phyloP scores from a whole-genome alignment of 2,888 invertebrate genomes.

The Melanchra persicariae region DNA sequence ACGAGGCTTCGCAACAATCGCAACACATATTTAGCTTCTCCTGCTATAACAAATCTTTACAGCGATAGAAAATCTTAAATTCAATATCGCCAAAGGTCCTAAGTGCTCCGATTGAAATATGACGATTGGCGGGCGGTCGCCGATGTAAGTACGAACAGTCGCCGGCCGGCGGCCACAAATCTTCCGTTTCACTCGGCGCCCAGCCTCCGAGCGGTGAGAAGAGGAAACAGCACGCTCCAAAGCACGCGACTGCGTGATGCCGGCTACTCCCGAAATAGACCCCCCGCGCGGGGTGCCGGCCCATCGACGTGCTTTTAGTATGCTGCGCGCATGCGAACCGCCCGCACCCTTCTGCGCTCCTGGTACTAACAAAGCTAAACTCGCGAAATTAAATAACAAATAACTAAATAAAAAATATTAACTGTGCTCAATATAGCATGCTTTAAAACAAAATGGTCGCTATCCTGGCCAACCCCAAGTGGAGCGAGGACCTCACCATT shows the following conservation, averaged over 20 bases:
- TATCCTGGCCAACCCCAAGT: conserved; percentile 88
- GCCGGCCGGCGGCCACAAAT: conserved; percentile 85
- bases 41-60: conserved; percentile 19
- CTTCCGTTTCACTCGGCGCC: conserved; percentile 90
- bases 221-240: conserved; percentile 90
- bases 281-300: conserved; percentile 85
- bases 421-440: conserved; percentile 76
- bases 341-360: conserved; percentile 89
- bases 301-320: conserved; percentile 91
- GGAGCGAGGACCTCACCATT: conserved; percentile 89
- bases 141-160: conserved; percentile 71
- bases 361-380: conserved; percentile 77
- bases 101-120: conserved; percentile 60
- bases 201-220: conserved; percentile 87
- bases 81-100: conserved; percentile 54
- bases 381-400: conserved; percentile 78
- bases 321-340: conserved; percentile 91
- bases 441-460: conserved; percentile 86
- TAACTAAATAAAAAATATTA: conserved; percentile 68
- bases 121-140: conserved; percentile 61
- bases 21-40: background rate
- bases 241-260: conserved; percentile 90
- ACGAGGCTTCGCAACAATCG: background rate
- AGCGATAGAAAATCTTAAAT: conserved; percentile 50
- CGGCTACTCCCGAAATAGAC: conserved; percentile 90